Percentiles rank a stretch among this genome's conserved stretches.
These are phyloP conservation scores for Hemitrygon akajei DNA, from an alignment of 2,797 vertebrate species.

Conservation along the genomic window DNA sequence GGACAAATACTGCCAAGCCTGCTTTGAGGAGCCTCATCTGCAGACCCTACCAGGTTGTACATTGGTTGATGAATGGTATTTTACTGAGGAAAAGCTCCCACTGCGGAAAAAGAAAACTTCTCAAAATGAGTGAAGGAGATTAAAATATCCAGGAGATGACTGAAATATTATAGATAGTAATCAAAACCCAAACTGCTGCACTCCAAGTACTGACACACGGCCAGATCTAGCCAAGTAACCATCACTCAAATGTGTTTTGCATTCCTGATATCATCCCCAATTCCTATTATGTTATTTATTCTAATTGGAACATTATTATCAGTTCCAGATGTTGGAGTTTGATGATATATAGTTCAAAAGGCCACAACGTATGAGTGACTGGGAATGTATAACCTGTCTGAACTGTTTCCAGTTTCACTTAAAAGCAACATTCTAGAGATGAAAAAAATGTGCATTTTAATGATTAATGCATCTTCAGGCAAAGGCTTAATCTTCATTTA, in stretches of 20 bases:
- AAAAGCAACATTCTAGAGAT: not conserved
- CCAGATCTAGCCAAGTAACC: not conserved
- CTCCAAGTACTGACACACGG: not conserved
- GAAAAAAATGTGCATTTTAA: not conserved
- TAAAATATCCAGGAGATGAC: not conserved
- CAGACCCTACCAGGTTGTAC: not conserved
- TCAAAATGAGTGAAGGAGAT: not conserved
- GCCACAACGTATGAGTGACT: not conserved
- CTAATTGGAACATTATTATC: not conserved
- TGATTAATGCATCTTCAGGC: not conserved
- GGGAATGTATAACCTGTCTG: not conserved
- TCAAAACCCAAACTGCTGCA: not conserved
- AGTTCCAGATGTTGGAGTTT: not conserved
- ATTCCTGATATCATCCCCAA: not conserved
- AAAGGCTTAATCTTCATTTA: not conserved
- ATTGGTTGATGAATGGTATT: not conserved
- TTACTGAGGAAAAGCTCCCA: not conserved
- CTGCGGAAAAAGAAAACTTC: not conserved
- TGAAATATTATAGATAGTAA: not conserved
- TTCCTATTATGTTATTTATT: not conserved
- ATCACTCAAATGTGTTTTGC: not conserved
- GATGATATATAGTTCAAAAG: not conserved
- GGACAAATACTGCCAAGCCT: not conserved
- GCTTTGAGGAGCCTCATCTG: too few species aligned
- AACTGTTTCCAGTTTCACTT: not conserved